Conservation (phyloP, 1,140 invertebrate genomes). For the Cotesia chilonis region DNA sequence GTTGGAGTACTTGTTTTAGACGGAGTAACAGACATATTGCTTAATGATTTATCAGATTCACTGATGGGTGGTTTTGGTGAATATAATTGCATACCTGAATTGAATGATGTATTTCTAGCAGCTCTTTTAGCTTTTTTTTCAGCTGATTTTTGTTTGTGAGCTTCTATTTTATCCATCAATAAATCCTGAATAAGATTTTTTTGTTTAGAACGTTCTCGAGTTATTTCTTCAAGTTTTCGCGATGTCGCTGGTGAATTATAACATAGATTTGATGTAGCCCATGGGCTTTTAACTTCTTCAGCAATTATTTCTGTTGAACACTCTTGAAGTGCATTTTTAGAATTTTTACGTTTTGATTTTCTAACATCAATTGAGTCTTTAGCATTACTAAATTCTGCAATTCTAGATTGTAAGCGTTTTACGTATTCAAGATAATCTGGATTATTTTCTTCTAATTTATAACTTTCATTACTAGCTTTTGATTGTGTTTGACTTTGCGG, state of each 20-base stretch:
- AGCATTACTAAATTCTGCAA: constrained; percentile 76
- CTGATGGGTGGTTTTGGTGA: constrained; percentile 42
- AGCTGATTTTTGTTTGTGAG: constrained; percentile 72
- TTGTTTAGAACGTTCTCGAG: constrained; percentile 73
- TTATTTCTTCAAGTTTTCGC: constrained; percentile 72
- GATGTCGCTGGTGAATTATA: constrained; percentile 65
- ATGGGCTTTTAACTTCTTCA: constrained; percentile 38
- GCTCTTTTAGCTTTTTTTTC: constrained; percentile 68
- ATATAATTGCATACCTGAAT: constrained; percentile 43
- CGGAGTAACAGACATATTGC: constrained; percentile 49
- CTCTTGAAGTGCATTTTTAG: constrained; percentile 57
- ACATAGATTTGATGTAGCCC: constrained; percentile 44
- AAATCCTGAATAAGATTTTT: constrained; percentile 79
- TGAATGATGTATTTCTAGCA: constrained; percentile 57
- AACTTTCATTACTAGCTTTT: constrained; percentile 33
- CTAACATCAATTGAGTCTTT: constrained; percentile 76
- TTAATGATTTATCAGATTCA: constrained; percentile 42
- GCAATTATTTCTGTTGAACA: constrained; percentile 45
- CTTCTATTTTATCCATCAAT: constrained; percentile 79
- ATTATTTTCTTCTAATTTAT: constrained; percentile 50
- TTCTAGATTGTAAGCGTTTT: constrained; percentile 73
- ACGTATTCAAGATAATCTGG: constrained; percentile 74
- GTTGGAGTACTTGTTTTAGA: constrained; percentile 47
- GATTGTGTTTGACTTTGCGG: constrained; percentile 30
- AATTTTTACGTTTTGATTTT: constrained; percentile 72